A percentile compares a stretch with the other conserved stretches of the same genome.
These are phyloP conservation scores for Microtus pennsylvanicus DNA, from an alignment of 2,113 vertebrate genomes.

Conservation along the genomic window DNA sequence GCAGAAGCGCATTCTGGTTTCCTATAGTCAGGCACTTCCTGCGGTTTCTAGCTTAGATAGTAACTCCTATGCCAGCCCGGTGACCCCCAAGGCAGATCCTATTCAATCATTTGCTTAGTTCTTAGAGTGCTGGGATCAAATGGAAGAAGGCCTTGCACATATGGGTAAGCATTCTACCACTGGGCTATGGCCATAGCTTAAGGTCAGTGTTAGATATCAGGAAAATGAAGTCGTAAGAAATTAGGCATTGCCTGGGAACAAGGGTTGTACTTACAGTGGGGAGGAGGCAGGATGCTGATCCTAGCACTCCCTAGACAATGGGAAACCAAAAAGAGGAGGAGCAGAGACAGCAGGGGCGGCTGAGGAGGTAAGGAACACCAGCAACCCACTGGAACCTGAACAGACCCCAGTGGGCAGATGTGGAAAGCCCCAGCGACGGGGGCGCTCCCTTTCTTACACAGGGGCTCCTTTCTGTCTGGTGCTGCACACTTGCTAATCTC, in stretches of 20 bases:
- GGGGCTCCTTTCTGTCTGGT: rapidly evolving
- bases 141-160: not conserved
- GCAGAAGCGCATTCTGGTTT: too few relatives aligned
- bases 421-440: rapidly evolving
- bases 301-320: not conserved
- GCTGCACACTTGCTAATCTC: rapidly evolving
- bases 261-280: not conserved
- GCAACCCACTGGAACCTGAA: not conserved
- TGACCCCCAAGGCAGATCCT: not conserved
- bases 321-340: not conserved
- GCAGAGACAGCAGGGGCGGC: not conserved
- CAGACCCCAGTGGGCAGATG: rapidly evolving
- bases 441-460: not conserved
- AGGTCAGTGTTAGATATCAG: not conserved
- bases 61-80: not conserved
- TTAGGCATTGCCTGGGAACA: not conserved
- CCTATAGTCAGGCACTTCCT: not conserved
- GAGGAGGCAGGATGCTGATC: not conserved
- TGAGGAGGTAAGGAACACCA: not conserved
- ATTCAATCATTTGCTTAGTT: not conserved
- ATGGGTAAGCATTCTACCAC: not conserved
- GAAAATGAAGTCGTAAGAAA: not conserved
- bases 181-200: too few relatives aligned
- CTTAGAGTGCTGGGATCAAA: not conserved
- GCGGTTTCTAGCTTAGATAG: not conserved